These are phyloP conservation scores for Drosophila flavopinicola DNA, from an alignment of 2,888 invertebrate genomes.

Conservation along the genomic window DNA sequence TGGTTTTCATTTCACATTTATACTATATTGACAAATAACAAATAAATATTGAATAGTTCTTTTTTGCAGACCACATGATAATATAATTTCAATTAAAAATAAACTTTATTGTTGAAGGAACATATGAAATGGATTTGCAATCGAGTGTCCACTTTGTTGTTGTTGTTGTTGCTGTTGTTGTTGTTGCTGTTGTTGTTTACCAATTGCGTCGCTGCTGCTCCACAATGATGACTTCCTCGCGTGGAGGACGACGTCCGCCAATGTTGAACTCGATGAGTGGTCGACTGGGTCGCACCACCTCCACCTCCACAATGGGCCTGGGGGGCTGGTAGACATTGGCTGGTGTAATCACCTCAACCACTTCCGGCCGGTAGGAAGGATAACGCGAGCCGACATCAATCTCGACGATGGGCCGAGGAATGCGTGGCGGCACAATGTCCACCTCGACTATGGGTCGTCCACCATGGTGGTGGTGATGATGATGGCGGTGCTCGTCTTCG, in stretches of 20 bases:
- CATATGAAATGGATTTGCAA: slow-evolving; percentile 40
- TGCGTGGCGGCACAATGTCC: slow-evolving; percentile 71
- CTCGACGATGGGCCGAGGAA: slow-evolving; percentile 66
- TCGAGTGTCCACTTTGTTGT: slow-evolving; percentile 8
- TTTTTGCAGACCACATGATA: slow-evolving; percentile 17
- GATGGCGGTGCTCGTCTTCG: slow-evolving; percentile 65
- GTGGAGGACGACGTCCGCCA: slow-evolving; percentile 64
- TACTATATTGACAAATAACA: slow-evolving; percentile 49
- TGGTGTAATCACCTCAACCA: slow-evolving; percentile 63
- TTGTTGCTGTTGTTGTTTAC: slow-evolving; percentile 22
- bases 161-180: neutral
- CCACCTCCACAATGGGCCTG: slow-evolving; percentile 69
- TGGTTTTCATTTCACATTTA: slow-evolving; percentile 56
- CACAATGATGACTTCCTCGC: slow-evolving; percentile 64
- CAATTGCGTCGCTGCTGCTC: slow-evolving; percentile 60
- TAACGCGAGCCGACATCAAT: slow-evolving; percentile 64
- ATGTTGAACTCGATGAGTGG: slow-evolving; percentile 70
- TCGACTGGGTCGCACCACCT: slow-evolving; percentile 61
- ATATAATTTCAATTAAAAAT: slow-evolving; percentile 61
- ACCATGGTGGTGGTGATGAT: slow-evolving; percentile 62
- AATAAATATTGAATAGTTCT: slow-evolving; percentile 41
- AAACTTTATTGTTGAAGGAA: slow-evolving; percentile 35
- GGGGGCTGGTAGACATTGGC: slow-evolving; percentile 67
- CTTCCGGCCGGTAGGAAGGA: slow-evolving; percentile 45
- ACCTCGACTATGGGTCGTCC: slow-evolving; percentile 78